These are phyloP conservation scores for Trogon surrucura DNA, from an alignment of 2,113 vertebrate genomes.

Conservation along the genomic window DNA sequence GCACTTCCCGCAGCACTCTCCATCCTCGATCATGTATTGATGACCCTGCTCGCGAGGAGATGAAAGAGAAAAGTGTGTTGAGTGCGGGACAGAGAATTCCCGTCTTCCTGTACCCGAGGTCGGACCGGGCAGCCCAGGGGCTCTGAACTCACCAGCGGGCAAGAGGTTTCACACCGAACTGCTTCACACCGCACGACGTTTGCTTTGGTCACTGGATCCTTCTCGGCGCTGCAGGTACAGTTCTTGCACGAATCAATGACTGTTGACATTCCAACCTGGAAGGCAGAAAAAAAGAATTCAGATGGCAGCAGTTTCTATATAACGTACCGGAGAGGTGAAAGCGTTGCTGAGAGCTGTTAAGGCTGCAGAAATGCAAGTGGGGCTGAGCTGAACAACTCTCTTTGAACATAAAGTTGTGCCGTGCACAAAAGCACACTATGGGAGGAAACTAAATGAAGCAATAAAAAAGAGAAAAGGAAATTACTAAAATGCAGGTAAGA, in stretches of 20 bases:
- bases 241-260: slow-evolving; percentile 7
- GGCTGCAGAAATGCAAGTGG: neutral
- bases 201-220: slow-evolving; percentile 45
- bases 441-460: neutral
- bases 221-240: slow-evolving; percentile 76
- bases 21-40: slow-evolving; percentile 46
- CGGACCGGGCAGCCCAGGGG: neutral
- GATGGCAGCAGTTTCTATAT: neutral
- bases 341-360: neutral
- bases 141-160: slow-evolving; percentile 65
- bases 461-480: neutral
- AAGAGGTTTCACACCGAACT: slow-evolving; percentile 72
- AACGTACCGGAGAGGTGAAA: neutral
- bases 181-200: slow-evolving; percentile 65
- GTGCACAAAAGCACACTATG: neutral
- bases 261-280: neutral
- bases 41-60: slow-evolving; percentile 71
- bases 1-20: slow-evolving; percentile 86
- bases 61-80: neutral
- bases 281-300: neutral
- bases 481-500: neutral
- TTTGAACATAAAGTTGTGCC: neutral
- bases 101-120: neutral
- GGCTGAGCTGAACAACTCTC: neutral
- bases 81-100: neutral